Base-by-base conservation (phyloP, 2,888 invertebrate species). In the Teinopalpus imperialis region DNA sequence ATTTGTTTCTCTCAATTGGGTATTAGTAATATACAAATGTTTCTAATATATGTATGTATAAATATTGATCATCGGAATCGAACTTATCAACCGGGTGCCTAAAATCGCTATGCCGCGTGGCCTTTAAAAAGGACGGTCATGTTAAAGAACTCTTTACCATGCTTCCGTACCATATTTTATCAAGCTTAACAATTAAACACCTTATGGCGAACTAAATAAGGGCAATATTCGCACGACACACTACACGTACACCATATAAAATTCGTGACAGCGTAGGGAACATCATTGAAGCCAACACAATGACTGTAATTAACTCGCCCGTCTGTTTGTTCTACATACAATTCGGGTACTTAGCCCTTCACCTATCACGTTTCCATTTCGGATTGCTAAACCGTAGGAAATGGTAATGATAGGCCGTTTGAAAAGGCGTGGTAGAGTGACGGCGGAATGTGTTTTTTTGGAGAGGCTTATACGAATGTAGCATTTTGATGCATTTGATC, bases 301-400 rank as follows among this genome's bases (percentile, higher is more conserved):
- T 74, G 70, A 66, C 67, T 74, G 69, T 81, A 83, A 86, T 86
- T 78, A 81, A 69, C 68, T 67, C 64, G 59, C 61, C 60, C 57
- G 66, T 62, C 69, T 74, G 71, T 81, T 81, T 85, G 82, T 80
- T 81, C 81, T 80, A 77, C 73, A 76, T 77, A 74, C 69, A 59
- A 74, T 72, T 76, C 56, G 63, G 69, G 63, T 71, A 66, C 72
- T 69, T 59, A 68, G 81, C 87, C 86, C 87, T 85, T 87, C 87
- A 82, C 86, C 80, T 80, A 81, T 82, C 82, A 82, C 81, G 83
- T 74, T 81, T 74, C 73, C 59, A 72, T 74, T 75, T 72, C 55
- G 69, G 73, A 76, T 85, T 82, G 81, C 83, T 70, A 82, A 83
- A 86, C 76, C 72, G 63, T 72, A 66, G 68, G 66, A 66, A 72